Conservation (phyloP, 35 echinoderm and acorn worm genomes). For the Ophiothrix spiculata region DNA sequence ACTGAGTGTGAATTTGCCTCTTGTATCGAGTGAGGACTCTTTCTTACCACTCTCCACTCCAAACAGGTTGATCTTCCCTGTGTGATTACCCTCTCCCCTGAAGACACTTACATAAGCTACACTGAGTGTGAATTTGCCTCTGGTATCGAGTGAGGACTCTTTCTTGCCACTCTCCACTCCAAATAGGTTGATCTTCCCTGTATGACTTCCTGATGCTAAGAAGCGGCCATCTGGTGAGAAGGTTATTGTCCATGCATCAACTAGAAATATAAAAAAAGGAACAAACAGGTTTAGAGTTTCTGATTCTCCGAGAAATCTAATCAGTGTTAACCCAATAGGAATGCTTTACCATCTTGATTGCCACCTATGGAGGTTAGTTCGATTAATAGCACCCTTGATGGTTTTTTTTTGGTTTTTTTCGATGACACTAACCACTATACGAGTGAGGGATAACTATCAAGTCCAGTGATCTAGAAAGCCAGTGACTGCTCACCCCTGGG, state of each 20-base stretch:
- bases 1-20: constrained; percentile 97
- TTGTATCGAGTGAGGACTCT: constrained; percentile 80
- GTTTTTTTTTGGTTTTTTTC: no score
- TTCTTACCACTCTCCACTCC: constrained; percentile 95
- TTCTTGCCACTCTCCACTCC: constrained; percentile 95
- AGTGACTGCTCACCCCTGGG: no score
- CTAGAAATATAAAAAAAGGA: constrained; percentile 28
- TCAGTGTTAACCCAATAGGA: no score
- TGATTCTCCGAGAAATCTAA: background rate
- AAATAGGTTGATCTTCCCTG: constrained; percentile 97
- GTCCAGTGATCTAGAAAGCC: no score
- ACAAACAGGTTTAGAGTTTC: background rate
- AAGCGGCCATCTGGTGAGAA: constrained; percentile 88
- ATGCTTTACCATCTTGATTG: no score
- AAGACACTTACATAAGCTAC: constrained; percentile 91
- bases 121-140: constrained; percentile 97
- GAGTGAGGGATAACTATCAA: no score
- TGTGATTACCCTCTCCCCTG: no score
- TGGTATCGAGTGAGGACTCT: constrained; percentile 80
- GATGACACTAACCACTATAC: no score
- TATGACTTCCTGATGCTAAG: constrained; percentile 86
- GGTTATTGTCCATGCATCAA: constrained; percentile 96
- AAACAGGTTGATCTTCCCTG: constrained; percentile 97
- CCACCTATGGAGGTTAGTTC: no score
- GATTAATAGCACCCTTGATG: no score